These are phyloP conservation scores for Zonotrichia leucophrys DNA, from an alignment of 2,113 vertebrate species.

Conservation along the genomic window DNA sequence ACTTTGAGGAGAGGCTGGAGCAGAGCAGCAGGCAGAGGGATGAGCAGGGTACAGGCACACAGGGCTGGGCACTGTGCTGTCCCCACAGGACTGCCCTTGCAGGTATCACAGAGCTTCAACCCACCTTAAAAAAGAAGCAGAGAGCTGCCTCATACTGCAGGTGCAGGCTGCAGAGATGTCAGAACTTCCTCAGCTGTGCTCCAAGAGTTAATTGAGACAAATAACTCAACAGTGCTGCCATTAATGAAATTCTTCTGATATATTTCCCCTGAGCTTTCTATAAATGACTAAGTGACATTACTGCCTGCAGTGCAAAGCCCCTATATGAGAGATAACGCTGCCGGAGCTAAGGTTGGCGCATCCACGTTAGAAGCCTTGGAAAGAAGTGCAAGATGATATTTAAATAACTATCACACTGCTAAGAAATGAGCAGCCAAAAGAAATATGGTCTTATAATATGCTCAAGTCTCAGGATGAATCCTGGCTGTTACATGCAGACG, in stretches of 20 bases:
- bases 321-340: conserved; percentile 12
- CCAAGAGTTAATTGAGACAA: conserved; percentile 69
- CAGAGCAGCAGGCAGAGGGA: background rate
- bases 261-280: conserved; percentile 67
- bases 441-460: conserved; percentile 63
- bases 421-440: conserved; percentile 47
- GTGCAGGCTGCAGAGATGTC: background rate
- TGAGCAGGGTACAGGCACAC: rapidly evolving
- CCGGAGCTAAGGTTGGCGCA: background rate
- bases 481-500: background rate
- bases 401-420: conserved; percentile 59
- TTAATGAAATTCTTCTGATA: conserved; percentile 70
- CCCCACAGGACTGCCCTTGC: background rate
- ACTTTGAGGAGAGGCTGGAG: background rate
- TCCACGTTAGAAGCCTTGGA: background rate
- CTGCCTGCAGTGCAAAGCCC: conserved; percentile 50
- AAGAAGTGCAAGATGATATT: conserved; percentile 47
- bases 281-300: conserved; percentile 68
- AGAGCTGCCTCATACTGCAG: background rate
- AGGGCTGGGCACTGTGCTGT: background rate
- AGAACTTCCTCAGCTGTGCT: conserved; percentile 59
- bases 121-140: rapidly evolving
- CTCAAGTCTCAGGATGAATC: conserved; percentile 34
- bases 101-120: background rate
- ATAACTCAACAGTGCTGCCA: conserved; percentile 66